Base-by-base conservation (phyloP, 2,113 vertebrate genomes). In the Aspidoscelis tigris region DNA sequence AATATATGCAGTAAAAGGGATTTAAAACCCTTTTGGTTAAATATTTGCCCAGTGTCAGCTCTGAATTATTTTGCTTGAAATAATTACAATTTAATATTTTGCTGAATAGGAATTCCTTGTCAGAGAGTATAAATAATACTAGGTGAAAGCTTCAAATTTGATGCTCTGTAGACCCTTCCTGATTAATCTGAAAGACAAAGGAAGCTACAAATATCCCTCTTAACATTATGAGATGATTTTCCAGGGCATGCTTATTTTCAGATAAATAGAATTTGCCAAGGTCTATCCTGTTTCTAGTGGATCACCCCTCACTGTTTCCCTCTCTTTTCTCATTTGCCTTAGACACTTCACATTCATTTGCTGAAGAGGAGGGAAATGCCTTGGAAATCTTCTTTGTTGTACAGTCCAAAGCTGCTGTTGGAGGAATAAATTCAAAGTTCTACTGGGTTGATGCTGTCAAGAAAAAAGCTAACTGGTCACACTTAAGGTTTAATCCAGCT, bases 11-110 rank as follows among this genome's bases (percentile, higher is more conserved):
- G 74, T 50, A 85, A 80, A 33, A 73, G 33, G 58, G 83, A 85
- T 85, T 85, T 85, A 85, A 84, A 85, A 85, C 58, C 74, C 76
- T 74, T 58, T 74, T 65, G 58, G 77, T 72, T 44, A 79, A 85
- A 85, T 85, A 85, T 85, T 85, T 85, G 58, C 44, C 58, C 43
- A 80, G n/a, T 85, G 77, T 85, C 77, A 80, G 61, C 74, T 85
- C 44, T 73, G 77, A 79, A 80, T 85, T 80, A 85, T 80, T 85
- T 79, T 85, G 43, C 77, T 80, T 74, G 65, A 80, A 74, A 74
- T 85, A 85, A 85, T 74, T 80, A 80, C 70, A 80, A 73, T 80
- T 85, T 73, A 74, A 80, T 80, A 66, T 66, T 74, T 77, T 79
- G 55, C 33, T 43, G 69, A 33, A 66, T 73, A 47, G 76, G 41